Evolutionary conservation across 2,113 vertebrate genomes (phyloP), one percentile per base, ranked within the genome.

Genomic region (Paraplagusia blochii): DNA sequence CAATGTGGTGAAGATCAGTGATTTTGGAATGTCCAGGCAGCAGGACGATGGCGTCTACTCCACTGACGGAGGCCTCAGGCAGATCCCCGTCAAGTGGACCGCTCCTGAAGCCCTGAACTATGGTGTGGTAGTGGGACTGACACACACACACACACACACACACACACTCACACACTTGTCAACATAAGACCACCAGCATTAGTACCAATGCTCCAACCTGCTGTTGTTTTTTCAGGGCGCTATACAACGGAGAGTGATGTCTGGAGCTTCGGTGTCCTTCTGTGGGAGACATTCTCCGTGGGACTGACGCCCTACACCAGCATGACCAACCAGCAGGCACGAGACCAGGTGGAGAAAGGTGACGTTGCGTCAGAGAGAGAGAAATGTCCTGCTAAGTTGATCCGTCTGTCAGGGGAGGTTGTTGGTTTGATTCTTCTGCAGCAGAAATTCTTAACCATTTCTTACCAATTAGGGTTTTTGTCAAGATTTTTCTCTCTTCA

Each of bases 21-120:
- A 99, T 80, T 99, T 99, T 1, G 97, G 97, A 58, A 99, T 99
- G 97, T 99, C 97, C 1, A 93, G 97, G 12, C 90, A 98, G 69
- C 90, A 93, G 55, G 92, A 94, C 1, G 95, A 96, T 0, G 96
- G 97, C 0, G 39, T 99, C 52, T 99, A 99, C 0, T 93, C 94
- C 1, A 88, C 94, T 48, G 91, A 93, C 0, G 93, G 94, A 0
- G 90, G 95, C 18, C 92, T 97, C 88, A 92, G 90, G 81, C 97
- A 98, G 82, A 92, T 99, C 58, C 97, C 97, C 0, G 92, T 98
- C 65, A 99, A 97, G 79, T 99, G 97, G 97, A 99, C 96, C 0
- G 94, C 97, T 0, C 97, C 95, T 0, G 97, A 99, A 74, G 97
- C 96, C 1, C 93, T 98, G 14, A 95, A 92, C 85, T 98, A 95